phyloP scores from a whole-genome alignment of 1,140 invertebrate genomes.

The Dendrolimus kikuchii region DNA sequence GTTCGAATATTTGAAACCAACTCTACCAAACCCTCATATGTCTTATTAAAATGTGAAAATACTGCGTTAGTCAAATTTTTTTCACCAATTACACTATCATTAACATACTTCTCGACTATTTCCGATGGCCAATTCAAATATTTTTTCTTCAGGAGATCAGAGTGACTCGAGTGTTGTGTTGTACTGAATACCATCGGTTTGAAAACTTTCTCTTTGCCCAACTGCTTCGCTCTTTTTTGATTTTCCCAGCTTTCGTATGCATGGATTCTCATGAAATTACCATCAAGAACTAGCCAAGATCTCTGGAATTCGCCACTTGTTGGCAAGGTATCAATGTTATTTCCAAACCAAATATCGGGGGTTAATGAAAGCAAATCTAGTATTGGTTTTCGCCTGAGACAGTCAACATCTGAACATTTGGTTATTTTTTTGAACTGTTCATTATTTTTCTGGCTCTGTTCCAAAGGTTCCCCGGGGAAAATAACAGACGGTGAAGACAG shows the following conservation, averaged over 20 bases:
- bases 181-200: constrained; percentile 79
- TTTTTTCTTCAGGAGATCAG: constrained; percentile 71
- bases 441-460: constrained; percentile 75
- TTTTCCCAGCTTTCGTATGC: constrained; percentile 74
- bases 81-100: constrained; percentile 76
- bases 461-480: constrained; percentile 76
- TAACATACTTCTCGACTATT: constrained; percentile 75
- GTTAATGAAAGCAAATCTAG: constrained; percentile 78
- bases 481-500: constrained; percentile 81
- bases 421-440: constrained; percentile 73
- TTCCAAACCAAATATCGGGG: constrained; percentile 78
- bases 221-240: constrained; percentile 54
- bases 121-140: constrained; percentile 76
- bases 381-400: constrained; percentile 75
- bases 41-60: constrained; percentile 77
- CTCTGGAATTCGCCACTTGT: constrained; percentile 74
- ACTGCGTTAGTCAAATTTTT: constrained; percentile 75
- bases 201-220: constrained; percentile 50
- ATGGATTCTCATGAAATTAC: constrained; percentile 76
- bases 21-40: constrained; percentile 76
- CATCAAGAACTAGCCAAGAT: constrained; percentile 84
- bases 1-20: constrained; percentile 87
- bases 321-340: constrained; percentile 74
- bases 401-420: constrained; percentile 71
- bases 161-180: constrained; percentile 79